A percentile compares a stretch with the other conserved stretches of the same genome.
phyloP scores from a whole-genome alignment of 2,888 invertebrate genomes.

The Limnephilus auricula region DNA sequence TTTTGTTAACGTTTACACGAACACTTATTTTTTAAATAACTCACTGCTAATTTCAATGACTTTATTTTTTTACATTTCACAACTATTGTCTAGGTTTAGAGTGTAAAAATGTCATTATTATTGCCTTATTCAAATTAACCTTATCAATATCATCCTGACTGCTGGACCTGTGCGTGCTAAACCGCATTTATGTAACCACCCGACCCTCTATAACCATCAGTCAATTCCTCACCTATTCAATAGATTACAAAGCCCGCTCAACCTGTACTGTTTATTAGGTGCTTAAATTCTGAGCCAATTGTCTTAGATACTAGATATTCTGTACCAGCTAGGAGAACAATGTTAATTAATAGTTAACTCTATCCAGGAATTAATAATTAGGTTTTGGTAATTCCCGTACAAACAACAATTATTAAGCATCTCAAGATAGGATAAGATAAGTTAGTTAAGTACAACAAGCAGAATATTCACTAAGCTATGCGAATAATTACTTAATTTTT shows the following conservation, averaged over 20 bases:
- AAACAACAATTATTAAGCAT: background rate
- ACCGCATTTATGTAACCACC: conserved; percentile 36
- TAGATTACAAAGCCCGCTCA: background rate
- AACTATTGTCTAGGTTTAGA: background rate
- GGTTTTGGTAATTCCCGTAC: background rate
- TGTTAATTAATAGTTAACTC: background rate
- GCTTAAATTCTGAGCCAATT: background rate
- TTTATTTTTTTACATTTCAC: background rate
- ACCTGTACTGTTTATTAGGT: background rate
- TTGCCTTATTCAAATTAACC: conserved; percentile 39
- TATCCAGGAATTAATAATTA: background rate
- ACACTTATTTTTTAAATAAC: too few species aligned
- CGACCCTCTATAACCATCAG: background rate
- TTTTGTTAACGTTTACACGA: background rate
- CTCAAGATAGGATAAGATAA: background rate
- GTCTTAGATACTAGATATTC: background rate
- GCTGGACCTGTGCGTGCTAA: conserved; percentile 48
- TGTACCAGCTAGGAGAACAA: background rate
- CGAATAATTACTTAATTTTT: background rate
- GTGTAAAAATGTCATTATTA: background rate
- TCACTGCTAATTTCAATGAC: too few species aligned
- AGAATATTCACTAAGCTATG: background rate
- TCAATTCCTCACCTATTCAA: background rate
- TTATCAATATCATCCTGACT: conserved; percentile 25
- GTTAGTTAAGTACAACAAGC: background rate